These are phyloP conservation scores for Pseudobourletiella spinata DNA, from an alignment of 1,140 invertebrate species.

Conservation along the genomic window DNA sequence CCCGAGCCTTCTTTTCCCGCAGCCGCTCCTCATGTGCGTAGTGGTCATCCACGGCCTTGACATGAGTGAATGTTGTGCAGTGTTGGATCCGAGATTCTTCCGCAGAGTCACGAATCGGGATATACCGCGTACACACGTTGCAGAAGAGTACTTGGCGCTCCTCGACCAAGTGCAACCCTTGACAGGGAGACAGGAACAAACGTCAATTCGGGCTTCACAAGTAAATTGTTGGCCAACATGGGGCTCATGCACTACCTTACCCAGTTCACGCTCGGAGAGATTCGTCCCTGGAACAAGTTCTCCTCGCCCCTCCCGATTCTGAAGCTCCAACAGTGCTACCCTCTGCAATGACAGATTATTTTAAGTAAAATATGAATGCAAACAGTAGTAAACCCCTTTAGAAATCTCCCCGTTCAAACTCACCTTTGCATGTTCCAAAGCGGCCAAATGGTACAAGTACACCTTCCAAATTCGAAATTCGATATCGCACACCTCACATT, in stretches of 20 bases:
- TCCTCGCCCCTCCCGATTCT: conserved; percentile 22
- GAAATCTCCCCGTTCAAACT: too few species aligned
- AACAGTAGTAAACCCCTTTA: too few species aligned
- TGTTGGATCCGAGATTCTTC: conserved; percentile 22
- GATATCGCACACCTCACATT: conserved; percentile 32
- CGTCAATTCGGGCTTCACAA: not conserved
- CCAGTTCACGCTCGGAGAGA: conserved; percentile 27
- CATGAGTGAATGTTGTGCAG: conserved; percentile 30
- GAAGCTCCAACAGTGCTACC: conserved; percentile 30
- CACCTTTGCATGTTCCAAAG: conserved; percentile 34
- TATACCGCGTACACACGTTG: conserved; percentile 30
- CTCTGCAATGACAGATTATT: conserved; percentile 19
- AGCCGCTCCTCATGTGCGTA: conserved; percentile 12
- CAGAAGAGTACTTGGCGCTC: conserved; percentile 28
- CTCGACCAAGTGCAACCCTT: conserved; percentile 28
- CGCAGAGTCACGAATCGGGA: conserved; percentile 25
- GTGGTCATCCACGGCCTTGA: conserved; percentile 26
- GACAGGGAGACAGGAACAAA: not conserved
- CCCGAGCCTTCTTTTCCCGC: conserved; percentile 16
- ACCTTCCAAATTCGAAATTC: conserved; percentile 36
- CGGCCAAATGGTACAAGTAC: conserved; percentile 31
- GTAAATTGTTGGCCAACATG: not conserved
- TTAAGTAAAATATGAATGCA: too few species aligned
- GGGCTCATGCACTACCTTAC: conserved; percentile 6
- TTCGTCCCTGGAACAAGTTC: conserved; percentile 32